Evolutionary conservation across 2,113 vertebrate genomes (phyloP), one percentile per base, ranked within the genome.

Genomic region (Vimba vimba): DNA sequence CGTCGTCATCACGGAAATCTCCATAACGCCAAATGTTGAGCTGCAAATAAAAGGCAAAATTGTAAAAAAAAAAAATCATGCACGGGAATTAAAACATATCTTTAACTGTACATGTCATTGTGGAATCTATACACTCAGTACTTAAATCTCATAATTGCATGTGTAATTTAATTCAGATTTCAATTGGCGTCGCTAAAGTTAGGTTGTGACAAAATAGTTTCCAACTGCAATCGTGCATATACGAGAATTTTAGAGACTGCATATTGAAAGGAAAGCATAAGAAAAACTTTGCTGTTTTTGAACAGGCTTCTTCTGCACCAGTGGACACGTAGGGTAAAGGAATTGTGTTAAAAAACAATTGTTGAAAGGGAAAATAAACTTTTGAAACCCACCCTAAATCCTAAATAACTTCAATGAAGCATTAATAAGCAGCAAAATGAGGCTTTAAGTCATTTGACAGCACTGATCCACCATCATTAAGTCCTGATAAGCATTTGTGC

Each of bases 21-120:
- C 97, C 97, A 4, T 98, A 98, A 89, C 97, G 97, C 97, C 97
- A 98, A 84, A 98, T 95, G 94, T 98, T 98, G 92, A 98, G 94
- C 97, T 98, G 90, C 12, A 84, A 75, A 74, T 6, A 90, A 1
- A 36, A 77, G 66, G 21, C 59, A 36, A 36, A 25, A 27, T n/a
- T 11, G 21, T 1, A 0, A 47, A 12, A 47, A 47, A 47, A 2
- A n/a, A n/a, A n/a, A n/a, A n/a, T n/a, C n/a, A n/a, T n/a, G n/a
- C n/a, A n/a, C n/a, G n/a, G n/a, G n/a, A n/a, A n/a, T n/a, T 69
- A 39, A 21, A 23, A 23, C 23, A 12, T 6, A 71, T 36, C 19
- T 71, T 4, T 11, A 23, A 43, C 68, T 1, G 8, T 23, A 39
- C 66, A 57, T 23, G 55, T 57, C 19, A 71, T 1, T 71, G 33